Evolutionary conservation across 2,797 vertebrate genomes (phyloP), one percentile per base, ranked within the genome.

Genomic region (Anabas testudineus): DNA sequence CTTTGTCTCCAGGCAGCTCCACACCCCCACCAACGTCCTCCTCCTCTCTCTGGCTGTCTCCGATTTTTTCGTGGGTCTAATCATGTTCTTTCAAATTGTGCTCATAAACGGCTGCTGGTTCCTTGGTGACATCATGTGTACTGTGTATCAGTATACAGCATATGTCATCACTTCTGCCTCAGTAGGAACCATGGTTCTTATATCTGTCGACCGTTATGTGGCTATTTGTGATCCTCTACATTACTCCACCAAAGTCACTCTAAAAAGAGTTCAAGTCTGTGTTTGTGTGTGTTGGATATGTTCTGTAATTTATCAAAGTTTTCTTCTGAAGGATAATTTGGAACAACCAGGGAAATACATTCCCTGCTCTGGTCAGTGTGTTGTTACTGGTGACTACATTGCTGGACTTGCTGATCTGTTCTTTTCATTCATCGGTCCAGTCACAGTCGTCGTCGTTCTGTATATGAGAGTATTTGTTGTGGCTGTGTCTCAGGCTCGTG

Each of bases 231-330:
- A 70, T 1, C 67, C 67, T 10, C 30, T 70, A 2, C 39, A 53
- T 21, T 70, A 70, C 19, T 3, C 19, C 7, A 46, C 5, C 2
- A 56, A 51, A 39, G 21, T 71, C 32, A 71, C 53, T 2, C 5
- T 42, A 4, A 26, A 10, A 48, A 49, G 53, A 36, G 53, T 45
- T 41, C 19, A 64, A n/a, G 5, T 64, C 41, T 16, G 42, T 30
- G 21, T 76, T 18, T 71, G 15, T 30, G 6, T 76, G 34, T 70
- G 74, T 43, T 76, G 74, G 74, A 47, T 55, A 5, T 48, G 21
- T 18, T 65, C 61, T 34, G n/a, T 0, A 1, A 0, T 64, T 1
- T 7, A 34, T 12, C 2, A 30, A 1, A 19, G 1, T 18, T 6
- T 64, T 30, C 0, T 58, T 5, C 7, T 65, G 2, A 54, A 34